phyloP scores from a whole-genome alignment of 2,797 vertebrate genomes.

The Crocodylus rhombifer region DNA sequence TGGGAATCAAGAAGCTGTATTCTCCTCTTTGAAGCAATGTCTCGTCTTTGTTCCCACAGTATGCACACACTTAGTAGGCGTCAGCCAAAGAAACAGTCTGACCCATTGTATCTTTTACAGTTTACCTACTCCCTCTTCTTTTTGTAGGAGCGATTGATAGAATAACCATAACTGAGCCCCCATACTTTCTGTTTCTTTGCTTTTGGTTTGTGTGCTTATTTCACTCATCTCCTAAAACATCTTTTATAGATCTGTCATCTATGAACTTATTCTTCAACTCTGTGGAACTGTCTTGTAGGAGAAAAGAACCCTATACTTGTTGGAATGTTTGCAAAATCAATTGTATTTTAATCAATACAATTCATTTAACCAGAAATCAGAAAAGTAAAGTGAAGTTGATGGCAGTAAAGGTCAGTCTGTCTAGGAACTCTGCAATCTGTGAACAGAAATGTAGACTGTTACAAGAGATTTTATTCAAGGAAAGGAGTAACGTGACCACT shows the following conservation, averaged over 20 bases:
- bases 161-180: not conserved
- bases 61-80: not conserved
- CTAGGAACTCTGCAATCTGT: not conserved
- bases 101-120: not conserved
- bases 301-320: not conserved
- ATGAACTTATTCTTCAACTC: not conserved
- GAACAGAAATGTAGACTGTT: not conserved
- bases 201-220: not conserved
- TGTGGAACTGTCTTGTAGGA: not conserved
- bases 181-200: not conserved
- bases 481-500: slow-evolving; percentile 24
- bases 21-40: not conserved
- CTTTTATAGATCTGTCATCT: not conserved
- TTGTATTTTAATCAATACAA: not conserved
- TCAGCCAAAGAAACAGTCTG: not conserved
- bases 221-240: not conserved
- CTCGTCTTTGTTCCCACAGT: not conserved
- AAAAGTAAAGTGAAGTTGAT: not conserved
- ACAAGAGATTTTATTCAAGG: not conserved
- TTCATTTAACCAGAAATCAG: not conserved
- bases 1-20: not conserved
- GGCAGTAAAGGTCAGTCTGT: not conserved
- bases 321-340: not conserved
- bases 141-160: fast-evolving
- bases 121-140: not conserved